Percentiles rank a stretch among this genome's conserved stretches.
phyloP scores from a whole-genome alignment of 2,888 invertebrate species.

The Tipula lateralis region DNA sequence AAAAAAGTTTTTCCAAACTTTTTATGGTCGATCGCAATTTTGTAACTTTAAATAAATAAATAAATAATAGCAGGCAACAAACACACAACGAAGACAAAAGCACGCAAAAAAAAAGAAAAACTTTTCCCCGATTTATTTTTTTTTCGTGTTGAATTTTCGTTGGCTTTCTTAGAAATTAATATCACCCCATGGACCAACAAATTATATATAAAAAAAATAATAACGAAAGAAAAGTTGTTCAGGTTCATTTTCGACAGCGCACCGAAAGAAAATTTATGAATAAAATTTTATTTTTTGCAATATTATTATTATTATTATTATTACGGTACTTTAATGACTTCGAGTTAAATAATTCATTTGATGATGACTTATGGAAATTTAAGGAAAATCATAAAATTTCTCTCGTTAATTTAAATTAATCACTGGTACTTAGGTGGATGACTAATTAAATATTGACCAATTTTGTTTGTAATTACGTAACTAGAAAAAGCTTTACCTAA shows the following conservation, averaged over 20 bases:
- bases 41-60: conserved; percentile 5
- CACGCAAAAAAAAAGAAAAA: background rate
- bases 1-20: background rate
- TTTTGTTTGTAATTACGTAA: too few species aligned
- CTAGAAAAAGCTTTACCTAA: too few species aligned
- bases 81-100: background rate
- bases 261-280: background rate
- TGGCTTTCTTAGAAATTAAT: background rate
- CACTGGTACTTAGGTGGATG: background rate
- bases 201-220: conserved; percentile 6
- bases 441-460: background rate
- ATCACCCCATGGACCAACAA: conserved; percentile 19
- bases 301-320: background rate
- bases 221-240: background rate
- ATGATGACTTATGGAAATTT: background rate
- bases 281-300: background rate
- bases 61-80: background rate
- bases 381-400: background rate
- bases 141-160: background rate
- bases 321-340: conserved; percentile 11
- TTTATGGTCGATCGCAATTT: background rate
- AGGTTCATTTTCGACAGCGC: background rate
- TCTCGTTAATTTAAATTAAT: background rate
- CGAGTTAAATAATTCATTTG: background rate
- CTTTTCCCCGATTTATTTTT: background rate